Evolutionary conservation across 2,888 invertebrate species (phyloP), one percentile per base, ranked within the genome.

Genomic region (Deladenus siricidicola): DNA sequence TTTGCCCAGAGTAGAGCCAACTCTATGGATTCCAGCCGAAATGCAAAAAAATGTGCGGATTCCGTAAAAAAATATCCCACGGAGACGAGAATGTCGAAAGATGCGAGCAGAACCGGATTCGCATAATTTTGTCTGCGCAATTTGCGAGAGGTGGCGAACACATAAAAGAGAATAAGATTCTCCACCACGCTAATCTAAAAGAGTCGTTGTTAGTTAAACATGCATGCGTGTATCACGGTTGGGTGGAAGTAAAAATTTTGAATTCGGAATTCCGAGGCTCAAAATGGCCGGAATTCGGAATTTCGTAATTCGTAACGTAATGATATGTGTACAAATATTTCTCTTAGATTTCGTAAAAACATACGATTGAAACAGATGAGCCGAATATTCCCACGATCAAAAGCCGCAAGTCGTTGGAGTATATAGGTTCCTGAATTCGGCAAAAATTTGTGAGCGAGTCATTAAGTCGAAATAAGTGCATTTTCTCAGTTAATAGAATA

Each of bases 61-160:
- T 64, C 56, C 17, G 64, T 68, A n/a, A 71, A 50, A 21, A 68
- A 62, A 54, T 68, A 68, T 56, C 70, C 55, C 8, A 62, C 10
- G 19, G 69, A 68, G 6, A 68, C 69, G 44, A 68, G 29, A 34
- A 58, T 49, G 51, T 72, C 72, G 51, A 72, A 72, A 24, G 62
- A 54, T 39, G 72, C 69, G 45, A 72, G 56, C 24, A 72, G 49
- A 21, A 72, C 70, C 4, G 72, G 72, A 51, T 72, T 72, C 19
- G 72, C 73, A 55, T 72, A 72, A 62, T 73, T 73, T 56, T 72
- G 73, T 6, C 73, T 63, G 14, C 72, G 62, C 4, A 72, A 60
- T 42, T 72, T 71, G 19, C 65, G 63, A 10, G 72, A 72, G 10
- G 72, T 73, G 21, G 69, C 64, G 50, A 73, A 72, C 8, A 73